Base-by-base conservation (phyloP, 1,140 invertebrate genomes). In the Oryctes rhinoceros region DNA sequence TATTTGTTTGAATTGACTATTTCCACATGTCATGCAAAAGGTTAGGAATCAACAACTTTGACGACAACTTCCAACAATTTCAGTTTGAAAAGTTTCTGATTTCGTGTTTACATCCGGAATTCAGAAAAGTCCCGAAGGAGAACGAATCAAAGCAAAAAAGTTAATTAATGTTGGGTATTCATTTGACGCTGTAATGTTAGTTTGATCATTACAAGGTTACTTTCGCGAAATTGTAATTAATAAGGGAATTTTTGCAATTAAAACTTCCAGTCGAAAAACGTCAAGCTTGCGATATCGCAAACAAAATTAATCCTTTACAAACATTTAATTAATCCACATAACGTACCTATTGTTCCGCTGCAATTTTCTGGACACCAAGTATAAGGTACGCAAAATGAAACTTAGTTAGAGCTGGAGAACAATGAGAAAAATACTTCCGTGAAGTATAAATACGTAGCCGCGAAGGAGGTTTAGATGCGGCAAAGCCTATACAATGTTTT, bases 191-290 rank as follows among this genome's bases (percentile, higher is more conserved):
- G 1, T 59, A 18, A 59, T 18, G 53, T 59, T 59, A 59, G 53
- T 59, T 15, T 59, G 3, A 59, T 59, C 53, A 15, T 59, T 59
- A n/a, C 53, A 59, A 10, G n/a, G n/a, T 5, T n/a, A 59, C 6
- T 3, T 59, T 59, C 18, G 53, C 15, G 53, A 59, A 10, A 59
- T 59, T 59, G 13, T 59, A 59, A 59, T 59, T 59, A 59, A 59
- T 59, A 59, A n/a, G 15, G 18, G n/a, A 59, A 59, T 59, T 59
- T 59, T n/a, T 59, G 53, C 53, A 59, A 59, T 59, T 59, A 59
- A 59, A 59, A 59, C 53, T 59, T 59, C 53, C 18, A 59, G 53
- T n/a, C n/a, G 53, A 59, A 59, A 59, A 59, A 59, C 53, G 15
- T 59, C 53, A 15, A 15, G 15, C 18, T 15, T 59, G 15, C 15